These are phyloP conservation scores for Cygnus atratus DNA, from an alignment of 2,113 vertebrate genomes.

Conservation along the genomic window DNA sequence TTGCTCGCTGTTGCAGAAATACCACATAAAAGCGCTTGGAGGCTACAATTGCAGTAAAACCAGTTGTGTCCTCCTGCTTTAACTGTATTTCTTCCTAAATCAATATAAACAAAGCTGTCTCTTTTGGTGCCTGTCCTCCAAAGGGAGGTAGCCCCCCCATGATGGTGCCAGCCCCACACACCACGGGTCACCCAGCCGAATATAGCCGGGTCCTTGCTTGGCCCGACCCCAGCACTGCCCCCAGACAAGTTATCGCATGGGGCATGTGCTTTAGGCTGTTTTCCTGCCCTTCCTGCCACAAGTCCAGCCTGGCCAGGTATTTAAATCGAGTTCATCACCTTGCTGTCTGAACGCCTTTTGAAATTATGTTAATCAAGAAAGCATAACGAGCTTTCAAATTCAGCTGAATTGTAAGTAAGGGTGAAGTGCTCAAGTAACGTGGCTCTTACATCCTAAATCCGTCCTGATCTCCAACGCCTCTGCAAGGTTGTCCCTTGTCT, in stretches of 20 bases:
- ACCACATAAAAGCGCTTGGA: not conserved
- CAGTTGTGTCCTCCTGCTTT: rapidly evolving
- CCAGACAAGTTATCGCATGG: not conserved
- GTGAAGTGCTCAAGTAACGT: not conserved
- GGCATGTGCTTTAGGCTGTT: not conserved
- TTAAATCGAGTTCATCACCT: not conserved
- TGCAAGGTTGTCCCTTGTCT: not conserved
- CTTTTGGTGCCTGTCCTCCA: not conserved
- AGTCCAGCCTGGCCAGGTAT: not conserved
- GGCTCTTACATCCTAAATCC: not conserved
- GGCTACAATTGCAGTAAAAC: not conserved
- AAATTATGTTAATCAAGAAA: not conserved
- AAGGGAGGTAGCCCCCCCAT: not conserved
- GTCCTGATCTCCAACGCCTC: not conserved
- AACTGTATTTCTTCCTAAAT: not conserved
- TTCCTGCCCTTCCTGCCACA: not conserved
- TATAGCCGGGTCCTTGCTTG: rapidly evolving
- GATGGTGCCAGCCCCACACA: not conserved
- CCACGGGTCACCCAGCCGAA: not conserved
- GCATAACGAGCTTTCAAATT: not conserved
- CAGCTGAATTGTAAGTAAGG: not conserved
- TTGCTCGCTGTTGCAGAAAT: not conserved
- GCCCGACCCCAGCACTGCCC: rapidly evolving
- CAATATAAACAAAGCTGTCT: not conserved
- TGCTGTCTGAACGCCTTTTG: not conserved